Evolutionary conservation across 92 coral and sea anemone species (phyloP).

Genomic region (Siderastrea siderea): DNA sequence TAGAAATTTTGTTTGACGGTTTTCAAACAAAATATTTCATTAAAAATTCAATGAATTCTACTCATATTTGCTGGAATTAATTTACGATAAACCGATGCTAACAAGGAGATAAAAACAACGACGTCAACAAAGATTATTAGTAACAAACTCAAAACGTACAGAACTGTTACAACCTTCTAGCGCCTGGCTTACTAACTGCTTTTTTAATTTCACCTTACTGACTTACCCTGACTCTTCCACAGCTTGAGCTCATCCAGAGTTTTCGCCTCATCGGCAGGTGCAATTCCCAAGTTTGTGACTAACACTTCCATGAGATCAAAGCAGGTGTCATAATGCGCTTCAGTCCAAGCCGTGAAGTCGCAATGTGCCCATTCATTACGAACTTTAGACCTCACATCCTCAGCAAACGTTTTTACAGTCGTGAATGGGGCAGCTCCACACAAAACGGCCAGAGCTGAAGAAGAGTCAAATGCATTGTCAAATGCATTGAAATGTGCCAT

Average conservation of each 20-base stretch:
- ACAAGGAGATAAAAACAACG: no score
- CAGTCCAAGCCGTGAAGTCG: slow-evolving; percentile 62
- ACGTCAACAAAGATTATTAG: background rate
- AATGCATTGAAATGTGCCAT: slow-evolving; percentile 73
- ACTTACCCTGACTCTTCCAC: slow-evolving; percentile 33
- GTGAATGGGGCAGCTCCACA: slow-evolving; percentile 49
- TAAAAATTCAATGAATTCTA: no score
- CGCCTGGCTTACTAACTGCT: background rate
- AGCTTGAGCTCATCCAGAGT: slow-evolving; percentile 17
- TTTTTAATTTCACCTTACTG: background rate
- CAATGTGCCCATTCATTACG: slow-evolving; percentile 62
- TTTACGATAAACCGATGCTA: no score
- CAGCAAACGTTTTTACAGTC: slow-evolving; percentile 26
- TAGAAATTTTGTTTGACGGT: no score
- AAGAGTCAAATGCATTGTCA: slow-evolving; percentile 56
- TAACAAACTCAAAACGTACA: background rate
- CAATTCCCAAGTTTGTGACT: slow-evolving; percentile 4
- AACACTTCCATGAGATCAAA: background rate
- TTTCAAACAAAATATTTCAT: no score
- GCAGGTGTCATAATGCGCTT: background rate
- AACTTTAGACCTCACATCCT: slow-evolving; percentile 22
- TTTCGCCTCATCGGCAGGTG: background rate
- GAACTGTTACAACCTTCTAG: background rate
- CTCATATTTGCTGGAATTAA: no score
- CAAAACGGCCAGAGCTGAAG: slow-evolving; percentile 53